Base-by-base conservation (phyloP, 1,140 invertebrate genomes). In the Meloidogyne floridensis region DNA sequence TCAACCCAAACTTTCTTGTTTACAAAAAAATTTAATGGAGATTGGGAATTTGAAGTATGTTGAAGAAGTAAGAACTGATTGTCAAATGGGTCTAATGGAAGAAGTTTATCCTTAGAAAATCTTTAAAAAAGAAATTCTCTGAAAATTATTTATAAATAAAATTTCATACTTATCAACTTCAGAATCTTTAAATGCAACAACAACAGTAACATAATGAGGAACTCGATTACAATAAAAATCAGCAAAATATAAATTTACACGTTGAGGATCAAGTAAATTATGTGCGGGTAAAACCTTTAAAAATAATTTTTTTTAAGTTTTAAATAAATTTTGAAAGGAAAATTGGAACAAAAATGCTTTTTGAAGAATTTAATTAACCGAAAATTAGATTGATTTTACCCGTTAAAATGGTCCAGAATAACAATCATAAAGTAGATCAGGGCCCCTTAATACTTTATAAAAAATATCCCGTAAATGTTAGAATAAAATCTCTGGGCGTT, bases 1-100 rank as follows among this genome's bases (percentile, higher is more conserved):
- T 89, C 87, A 3, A 89, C 87, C 83, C 86, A 87, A 54, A 89
- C 75, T 10, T 72, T 80, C 8, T 81, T 75, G 74, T 85, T 88
- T 43, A 85, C 79, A 18, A 65, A 90, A 72, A 77, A 89, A 42
- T 32, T 53, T 72, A 85, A 72, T 42, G 85, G 73, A 65, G 20
- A 11, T 15, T 71, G 54, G 0, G 72, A 74, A 13, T 56, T 54
- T 54, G 53, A 79, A 3, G 42, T 13, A 2, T n/a, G 59, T 56
- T 54, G 75, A 72, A 87, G 18, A 20, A 81, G 84, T 18, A 83
- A 51, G 73, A 83, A 83, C 10, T 56, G 81, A 32, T 83, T 88
- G 5, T 84, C 74, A 9, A 59, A 43, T 7, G 80, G 81, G 43
- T 86, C 81, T 42, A 88, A 76, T 13, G 69, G 79, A 10, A 81